A percentile compares a stretch with the other conserved stretches of the same genome.
Evolutionary conservation across 2,888 invertebrate genomes (phyloP).

Genomic region (Meiosimyza platycephala): DNA sequence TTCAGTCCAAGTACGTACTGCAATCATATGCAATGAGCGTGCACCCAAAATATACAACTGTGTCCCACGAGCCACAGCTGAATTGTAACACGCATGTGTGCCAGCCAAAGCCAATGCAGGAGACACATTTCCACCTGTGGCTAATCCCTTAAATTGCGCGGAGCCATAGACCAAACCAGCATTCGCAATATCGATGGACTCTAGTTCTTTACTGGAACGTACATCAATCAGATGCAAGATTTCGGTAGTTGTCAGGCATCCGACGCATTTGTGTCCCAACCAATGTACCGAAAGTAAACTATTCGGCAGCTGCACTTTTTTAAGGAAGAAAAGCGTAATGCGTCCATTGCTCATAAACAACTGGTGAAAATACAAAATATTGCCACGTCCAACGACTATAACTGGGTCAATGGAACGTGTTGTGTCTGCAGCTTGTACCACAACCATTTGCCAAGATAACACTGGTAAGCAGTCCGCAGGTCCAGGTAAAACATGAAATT

Average conservation of each 20-base stretch:
- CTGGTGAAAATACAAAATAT: constrained; percentile 87
- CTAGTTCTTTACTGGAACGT: constrained; percentile 85
- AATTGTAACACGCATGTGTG: constrained; percentile 77
- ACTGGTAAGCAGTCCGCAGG: constrained; percentile 86
- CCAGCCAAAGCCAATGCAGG: constrained; percentile 73
- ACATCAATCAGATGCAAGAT: constrained; percentile 91
- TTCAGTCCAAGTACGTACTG: constrained; percentile 76
- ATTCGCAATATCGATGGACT: constrained; percentile 82
- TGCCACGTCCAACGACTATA: constrained; percentile 88
- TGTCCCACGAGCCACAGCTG: constrained; percentile 74
- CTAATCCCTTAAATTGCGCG: constrained; percentile 87
- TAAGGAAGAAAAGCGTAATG: constrained; percentile 74
- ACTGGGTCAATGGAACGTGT: constrained; percentile 83
- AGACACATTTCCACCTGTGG: constrained; percentile 94
- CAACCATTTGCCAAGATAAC: constrained; percentile 91
- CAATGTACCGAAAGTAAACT: constrained; percentile 80
- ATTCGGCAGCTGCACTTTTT: constrained; percentile 78
- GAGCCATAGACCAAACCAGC: constrained; percentile 88
- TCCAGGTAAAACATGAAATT: constrained; percentile 81
- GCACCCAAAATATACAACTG: constrained; percentile 80
- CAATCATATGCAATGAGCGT: constrained; percentile 71
- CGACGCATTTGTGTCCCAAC: constrained; percentile 85
- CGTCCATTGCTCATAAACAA: constrained; percentile 68
- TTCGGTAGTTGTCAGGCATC: constrained; percentile 85
- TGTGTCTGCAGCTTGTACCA: constrained; percentile 79